phyloP scores from a whole-genome alignment of 1,140 invertebrate species.

The Nilaparvata lugens region DNA sequence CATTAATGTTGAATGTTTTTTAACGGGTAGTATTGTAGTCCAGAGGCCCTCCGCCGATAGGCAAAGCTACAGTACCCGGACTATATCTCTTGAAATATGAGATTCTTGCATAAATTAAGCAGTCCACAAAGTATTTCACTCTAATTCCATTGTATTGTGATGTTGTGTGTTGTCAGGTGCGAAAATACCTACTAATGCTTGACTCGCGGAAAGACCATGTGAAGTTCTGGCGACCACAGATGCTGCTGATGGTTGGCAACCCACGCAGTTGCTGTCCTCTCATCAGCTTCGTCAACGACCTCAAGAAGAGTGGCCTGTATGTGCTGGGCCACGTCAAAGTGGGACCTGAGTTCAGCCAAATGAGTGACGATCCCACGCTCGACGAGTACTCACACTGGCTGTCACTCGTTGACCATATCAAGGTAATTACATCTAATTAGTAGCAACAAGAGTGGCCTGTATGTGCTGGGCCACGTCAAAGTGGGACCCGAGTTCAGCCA shows the following conservation, averaged over 20 bases:
- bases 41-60: too few relatives aligned
- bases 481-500: constrained; percentile 45
- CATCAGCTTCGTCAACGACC: constrained; percentile 95
- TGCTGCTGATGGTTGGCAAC: constrained; percentile 84
- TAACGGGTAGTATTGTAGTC: too few relatives aligned
- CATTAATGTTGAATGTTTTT: too few relatives aligned
- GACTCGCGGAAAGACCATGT: constrained; percentile 96
- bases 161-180: constrained; percentile 50
- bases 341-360: constrained; percentile 42
- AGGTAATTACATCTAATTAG: too few relatives aligned
- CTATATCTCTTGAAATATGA: too few relatives aligned
- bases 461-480: constrained; percentile 89
- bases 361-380: constrained; percentile 55
- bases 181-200: constrained; percentile 92
- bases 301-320: constrained; percentile 96
- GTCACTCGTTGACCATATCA: constrained; percentile 75
- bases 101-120: too few relatives aligned
- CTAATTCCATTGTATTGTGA: too few relatives aligned
- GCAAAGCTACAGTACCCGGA: too few relatives aligned
- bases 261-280: constrained; percentile 83
- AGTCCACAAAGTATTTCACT: too few relatives aligned
- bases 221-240: constrained; percentile 98
- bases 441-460: constrained; percentile 98
- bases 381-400: constrained; percentile 81
- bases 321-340: constrained; percentile 87